Percentiles rank a stretch among this genome's conserved stretches.
Conservation (phyloP, 2,888 invertebrate species). For the Troilus luridus region DNA sequence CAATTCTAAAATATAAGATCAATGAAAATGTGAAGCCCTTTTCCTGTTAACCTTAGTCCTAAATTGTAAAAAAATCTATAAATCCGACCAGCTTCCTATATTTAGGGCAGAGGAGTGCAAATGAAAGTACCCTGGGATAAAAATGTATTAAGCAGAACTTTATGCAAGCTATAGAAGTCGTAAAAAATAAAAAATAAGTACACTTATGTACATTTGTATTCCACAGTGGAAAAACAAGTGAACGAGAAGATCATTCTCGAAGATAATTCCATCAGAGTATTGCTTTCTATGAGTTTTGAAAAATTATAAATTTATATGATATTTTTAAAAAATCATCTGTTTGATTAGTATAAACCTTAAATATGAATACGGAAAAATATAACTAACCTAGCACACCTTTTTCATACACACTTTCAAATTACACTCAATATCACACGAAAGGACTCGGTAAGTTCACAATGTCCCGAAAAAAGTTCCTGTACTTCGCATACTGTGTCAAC, state of each 20-base stretch:
- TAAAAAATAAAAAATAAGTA: too few species aligned
- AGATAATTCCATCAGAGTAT: not conserved
- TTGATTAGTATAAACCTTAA: not conserved
- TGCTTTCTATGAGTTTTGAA: not conserved
- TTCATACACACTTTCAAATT: not conserved
- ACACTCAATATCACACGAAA: not conserved
- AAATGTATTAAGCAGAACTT: too few species aligned
- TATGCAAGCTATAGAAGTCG: too few species aligned
- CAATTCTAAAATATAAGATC: too few species aligned
- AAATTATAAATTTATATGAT: not conserved
- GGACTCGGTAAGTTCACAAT: slow-evolving; percentile 12
- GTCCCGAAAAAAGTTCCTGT: slow-evolving; percentile 58
- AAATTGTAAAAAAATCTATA: too few species aligned
- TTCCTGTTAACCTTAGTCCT: too few species aligned
- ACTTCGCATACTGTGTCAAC: slow-evolving; percentile 63
- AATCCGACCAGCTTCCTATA: too few species aligned
- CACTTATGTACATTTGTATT: too few species aligned
- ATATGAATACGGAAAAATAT: not conserved
- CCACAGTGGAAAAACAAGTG: not conserved
- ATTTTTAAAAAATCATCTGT: not conserved
- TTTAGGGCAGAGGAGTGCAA: too few species aligned
- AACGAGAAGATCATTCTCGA: not conserved
- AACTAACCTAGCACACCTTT: not conserved
- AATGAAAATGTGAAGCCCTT: too few species aligned
- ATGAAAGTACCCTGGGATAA: too few species aligned